Conservation (phyloP, 2,888 invertebrate genomes). For the Drosophila helvetica region DNA sequence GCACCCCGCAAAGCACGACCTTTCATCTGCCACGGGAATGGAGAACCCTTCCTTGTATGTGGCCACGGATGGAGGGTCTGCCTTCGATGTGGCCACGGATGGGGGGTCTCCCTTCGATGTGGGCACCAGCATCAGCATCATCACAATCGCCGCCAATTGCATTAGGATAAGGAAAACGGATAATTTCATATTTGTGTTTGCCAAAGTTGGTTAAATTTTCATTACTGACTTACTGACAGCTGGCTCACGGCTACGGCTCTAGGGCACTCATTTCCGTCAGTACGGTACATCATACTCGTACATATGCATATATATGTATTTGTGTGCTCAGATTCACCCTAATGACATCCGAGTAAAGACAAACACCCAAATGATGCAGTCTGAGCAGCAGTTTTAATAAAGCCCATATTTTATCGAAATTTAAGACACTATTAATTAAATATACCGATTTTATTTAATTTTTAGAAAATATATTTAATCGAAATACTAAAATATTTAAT, state of each 20-base stretch:
- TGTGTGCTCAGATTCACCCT: constrained; percentile 8
- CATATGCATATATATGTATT: background rate
- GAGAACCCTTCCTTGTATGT: background rate
- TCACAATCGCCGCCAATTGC: constrained; percentile 24
- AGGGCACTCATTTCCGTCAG: constrained; percentile 51
- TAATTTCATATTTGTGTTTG: constrained; percentile 66
- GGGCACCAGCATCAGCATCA: constrained; percentile 14
- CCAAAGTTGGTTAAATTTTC: constrained; percentile 52
- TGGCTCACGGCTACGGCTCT: constrained; percentile 29
- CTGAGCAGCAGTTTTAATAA: constrained; percentile 61
- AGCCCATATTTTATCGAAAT: too few relatives aligned
- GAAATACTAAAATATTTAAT: too few relatives aligned
- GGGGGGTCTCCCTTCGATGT: background rate
- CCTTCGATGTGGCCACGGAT: too few relatives aligned
- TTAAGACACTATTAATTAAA: too few relatives aligned
- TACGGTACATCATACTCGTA: constrained; percentile 6
- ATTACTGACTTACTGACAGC: constrained; percentile 64
- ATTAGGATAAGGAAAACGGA: constrained; percentile 48
- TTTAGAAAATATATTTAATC: too few relatives aligned
- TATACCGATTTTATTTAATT: too few relatives aligned
- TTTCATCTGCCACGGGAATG: background rate
- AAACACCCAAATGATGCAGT: constrained; percentile 70
- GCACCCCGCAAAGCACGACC: constrained; percentile 2
- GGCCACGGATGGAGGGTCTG: too few relatives aligned
- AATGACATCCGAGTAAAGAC: constrained; percentile 41